Evolutionary conservation across 2,113 vertebrate species (phyloP), one percentile per base, ranked within the genome.

Genomic region (Macquaria ambigua): DNA sequence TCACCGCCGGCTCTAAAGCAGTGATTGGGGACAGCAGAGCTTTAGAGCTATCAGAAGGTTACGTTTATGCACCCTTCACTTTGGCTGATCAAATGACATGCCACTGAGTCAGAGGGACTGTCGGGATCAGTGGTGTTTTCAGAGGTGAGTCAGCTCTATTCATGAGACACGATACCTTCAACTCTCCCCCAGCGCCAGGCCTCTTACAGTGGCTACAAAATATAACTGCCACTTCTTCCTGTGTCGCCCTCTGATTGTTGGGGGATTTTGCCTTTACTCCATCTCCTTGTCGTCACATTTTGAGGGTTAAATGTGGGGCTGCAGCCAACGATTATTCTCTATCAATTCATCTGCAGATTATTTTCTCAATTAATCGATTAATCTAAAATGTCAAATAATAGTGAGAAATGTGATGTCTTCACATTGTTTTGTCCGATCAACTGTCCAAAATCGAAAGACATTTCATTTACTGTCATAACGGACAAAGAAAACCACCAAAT

Each of bases 61-160:
- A 61, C 77, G 81, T 73, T 68, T 81, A 55, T 80, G 48, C 73
- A 39, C 74, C 18, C 34, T 79, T 87, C 70, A 81, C 62, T 87
- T 46, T 53, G 68, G 50, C 82, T 55, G 74, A 87, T 82, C 74
- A 62, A 43, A 81, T 11, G 20, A 8, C 82, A 74, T 5, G n/a
- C 48, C 70, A 63, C 70, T 21, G 8, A 50, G 61, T 76, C 85
- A 74, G 61, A 81, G 28, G 39, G 80, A 69, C 75, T 82, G 28
- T 78, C n/a, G 0, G 87, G 82, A 84, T 86, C 71, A 76, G 84
- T 77, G 67, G 11, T 1, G 46, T 25, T 73, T 66, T 89, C 69
- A 14, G 75, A 63, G 81, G 61, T 76, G 86, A 92, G 83, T 91
- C 89, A 87, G 90, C 88, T 83, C 56, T 88, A 88, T 89, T 61